A percentile compares a stretch with the other conserved stretches of the same genome.
These are phyloP conservation scores for Drosophila longiperda DNA, from an alignment of 2,888 invertebrate genomes.

Conservation along the genomic window DNA sequence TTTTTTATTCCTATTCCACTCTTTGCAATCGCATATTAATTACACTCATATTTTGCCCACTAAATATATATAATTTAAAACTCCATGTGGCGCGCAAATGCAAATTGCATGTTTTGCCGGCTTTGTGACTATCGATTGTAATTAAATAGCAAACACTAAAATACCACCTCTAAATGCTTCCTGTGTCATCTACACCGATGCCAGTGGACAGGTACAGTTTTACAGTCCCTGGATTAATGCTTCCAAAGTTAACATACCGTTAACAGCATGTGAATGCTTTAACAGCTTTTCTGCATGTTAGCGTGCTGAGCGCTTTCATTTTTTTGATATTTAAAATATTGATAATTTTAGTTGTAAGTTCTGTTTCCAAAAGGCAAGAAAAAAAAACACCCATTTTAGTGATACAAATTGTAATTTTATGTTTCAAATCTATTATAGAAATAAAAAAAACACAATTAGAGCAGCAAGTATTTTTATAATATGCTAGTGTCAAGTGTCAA, in stretches of 20 bases:
- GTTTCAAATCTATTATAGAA: slow-evolving; percentile 43
- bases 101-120: slow-evolving; percentile 50
- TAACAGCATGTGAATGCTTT: slow-evolving; percentile 40
- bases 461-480: slow-evolving; percentile 70
- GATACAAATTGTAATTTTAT: slow-evolving; percentile 36
- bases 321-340: neutral
- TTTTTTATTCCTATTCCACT: slow-evolving; percentile 5
- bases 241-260: slow-evolving; percentile 30
- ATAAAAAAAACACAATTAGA: slow-evolving; percentile 72
- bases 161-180: slow-evolving; percentile 93
- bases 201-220: slow-evolving; percentile 93
- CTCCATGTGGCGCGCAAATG: slow-evolving; percentile 12
- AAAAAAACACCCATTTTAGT: slow-evolving; percentile 19
- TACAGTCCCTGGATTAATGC: slow-evolving; percentile 36
- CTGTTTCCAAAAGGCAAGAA: slow-evolving; percentile 31
- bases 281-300: slow-evolving; percentile 37
- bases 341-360: slow-evolving; percentile 38
- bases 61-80: slow-evolving; percentile 24
- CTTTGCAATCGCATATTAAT: slow-evolving; percentile 22
- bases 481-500: slow-evolving; percentile 27
- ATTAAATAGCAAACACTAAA: slow-evolving; percentile 85
- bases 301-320: slow-evolving; percentile 5
- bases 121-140: slow-evolving; percentile 35
- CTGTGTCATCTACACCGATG: slow-evolving; percentile 97
- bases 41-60: slow-evolving; percentile 25